Evolutionary conservation across 2,797 vertebrate genomes (phyloP).

Genomic region (Diplodus sargus): DNA sequence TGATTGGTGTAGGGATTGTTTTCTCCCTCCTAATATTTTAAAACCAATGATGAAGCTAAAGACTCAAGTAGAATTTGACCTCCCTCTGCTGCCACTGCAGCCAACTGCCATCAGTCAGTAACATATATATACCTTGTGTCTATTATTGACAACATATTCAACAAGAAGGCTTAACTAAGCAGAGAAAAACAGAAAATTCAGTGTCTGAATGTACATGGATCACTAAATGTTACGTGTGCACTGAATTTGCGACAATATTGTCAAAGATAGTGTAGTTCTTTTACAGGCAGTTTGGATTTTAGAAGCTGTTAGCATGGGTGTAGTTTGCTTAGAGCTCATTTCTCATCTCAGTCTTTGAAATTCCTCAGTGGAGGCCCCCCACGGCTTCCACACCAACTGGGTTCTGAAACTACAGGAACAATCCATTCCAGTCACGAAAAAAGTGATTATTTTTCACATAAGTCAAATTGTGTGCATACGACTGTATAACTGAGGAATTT

Average conservation of each 20-base stretch:
- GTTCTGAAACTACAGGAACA: conserved; percentile 19
- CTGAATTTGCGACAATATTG: conserved; percentile 1
- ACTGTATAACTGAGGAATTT: neutral
- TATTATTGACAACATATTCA: conserved; percentile 18
- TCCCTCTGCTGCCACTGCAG: conserved; percentile 10
- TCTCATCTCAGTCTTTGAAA: conserved; percentile 51
- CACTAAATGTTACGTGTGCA: neutral
- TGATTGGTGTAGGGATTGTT: conserved; percentile 36
- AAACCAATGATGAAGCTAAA: conserved; percentile 21
- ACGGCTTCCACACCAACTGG: conserved; percentile 22
- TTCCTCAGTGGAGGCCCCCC: conserved; percentile 30
- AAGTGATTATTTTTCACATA: conserved; percentile 37
- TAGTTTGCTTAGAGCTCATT: conserved; percentile 17
- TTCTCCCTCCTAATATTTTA: conserved; percentile 11
- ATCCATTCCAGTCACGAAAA: conserved; percentile 27
- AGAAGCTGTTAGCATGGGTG: neutral
- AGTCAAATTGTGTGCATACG: conserved; percentile 22
- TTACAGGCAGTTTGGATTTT: conserved; percentile 13
- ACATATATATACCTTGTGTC: neutral
- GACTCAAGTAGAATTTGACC: conserved; percentile 26
- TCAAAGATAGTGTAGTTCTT: neutral
- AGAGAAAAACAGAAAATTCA: neutral
- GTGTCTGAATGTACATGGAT: neutral
- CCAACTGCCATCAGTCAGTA: conserved; percentile 11
- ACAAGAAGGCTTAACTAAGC: neutral